Conservation (phyloP, 2,113 vertebrate genomes). For the Drymodes brunneopygia region DNA sequence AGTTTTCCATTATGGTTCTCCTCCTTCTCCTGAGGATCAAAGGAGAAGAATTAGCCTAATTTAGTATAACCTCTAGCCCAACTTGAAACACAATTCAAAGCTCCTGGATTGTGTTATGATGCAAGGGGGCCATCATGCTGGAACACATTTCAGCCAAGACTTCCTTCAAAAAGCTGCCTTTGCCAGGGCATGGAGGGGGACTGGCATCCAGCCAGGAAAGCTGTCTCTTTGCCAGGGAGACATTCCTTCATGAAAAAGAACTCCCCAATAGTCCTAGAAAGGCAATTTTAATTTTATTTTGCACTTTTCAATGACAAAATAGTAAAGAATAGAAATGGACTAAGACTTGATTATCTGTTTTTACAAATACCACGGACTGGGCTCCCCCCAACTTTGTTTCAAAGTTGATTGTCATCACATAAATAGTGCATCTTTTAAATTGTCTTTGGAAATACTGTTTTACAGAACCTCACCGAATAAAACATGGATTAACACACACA, state of each 20-base stretch:
- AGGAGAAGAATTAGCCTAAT: neutral
- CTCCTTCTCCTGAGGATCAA: neutral
- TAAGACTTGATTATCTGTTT: neutral
- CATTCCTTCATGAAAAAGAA: neutral
- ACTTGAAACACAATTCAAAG: neutral
- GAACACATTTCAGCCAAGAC: neutral
- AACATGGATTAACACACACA: neutral
- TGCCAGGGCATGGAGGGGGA: neutral
- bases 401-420: neutral
- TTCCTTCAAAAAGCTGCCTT: neutral
- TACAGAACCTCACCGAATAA: neutral
- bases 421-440: neutral
- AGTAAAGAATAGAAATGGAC: neutral
- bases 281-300: constrained; percentile 1
- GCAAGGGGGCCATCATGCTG: neutral
- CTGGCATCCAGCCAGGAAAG: neutral
- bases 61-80: neutral
- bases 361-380: neutral
- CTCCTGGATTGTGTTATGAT: neutral
- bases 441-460: neutral
- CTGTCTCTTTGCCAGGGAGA: neutral
- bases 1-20: neutral
- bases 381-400: neutral
- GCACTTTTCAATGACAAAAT: neutral
- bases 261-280: neutral